These are phyloP conservation scores for Caenorhabditis latens DNA, from an alignment of 1,140 invertebrate species.

Conservation along the genomic window DNA sequence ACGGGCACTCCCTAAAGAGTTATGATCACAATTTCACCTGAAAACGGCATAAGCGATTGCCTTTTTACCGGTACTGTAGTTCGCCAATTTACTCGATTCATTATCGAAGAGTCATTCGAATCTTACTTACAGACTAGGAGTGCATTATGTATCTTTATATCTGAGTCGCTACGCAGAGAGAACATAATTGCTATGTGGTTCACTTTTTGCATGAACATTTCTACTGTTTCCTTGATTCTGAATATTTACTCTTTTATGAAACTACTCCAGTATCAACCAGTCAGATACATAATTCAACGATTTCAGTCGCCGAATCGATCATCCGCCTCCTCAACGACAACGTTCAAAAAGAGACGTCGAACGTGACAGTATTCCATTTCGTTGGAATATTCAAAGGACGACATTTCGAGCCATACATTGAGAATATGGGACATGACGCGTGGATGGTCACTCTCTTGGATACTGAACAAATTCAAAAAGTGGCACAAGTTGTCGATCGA, in stretches of 20 bases:
- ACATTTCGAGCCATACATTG: constrained; percentile 64
- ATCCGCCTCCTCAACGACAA: constrained; percentile 59
- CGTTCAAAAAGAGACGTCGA: constrained; percentile 27
- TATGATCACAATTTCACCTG: too few relatives aligned
- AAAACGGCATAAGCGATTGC: too few relatives aligned
- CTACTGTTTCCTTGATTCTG: constrained; percentile 40
- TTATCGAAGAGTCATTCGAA: too few relatives aligned
- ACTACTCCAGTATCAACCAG: neutral
- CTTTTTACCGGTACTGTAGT: too few relatives aligned
- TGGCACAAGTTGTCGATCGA: constrained; percentile 61
- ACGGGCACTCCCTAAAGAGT: too few relatives aligned
- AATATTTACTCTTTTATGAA: neutral
- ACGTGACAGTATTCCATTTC: constrained; percentile 66
- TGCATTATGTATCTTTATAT: too few relatives aligned
- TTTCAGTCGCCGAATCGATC: constrained; percentile 63
- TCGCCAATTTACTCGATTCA: too few relatives aligned
- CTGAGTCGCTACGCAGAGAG: too few relatives aligned
- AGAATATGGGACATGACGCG: constrained; percentile 66
- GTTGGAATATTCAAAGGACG: constrained; percentile 63
- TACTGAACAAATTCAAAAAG: constrained; percentile 58
- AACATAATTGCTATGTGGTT: too few relatives aligned
- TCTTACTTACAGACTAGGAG: too few relatives aligned
- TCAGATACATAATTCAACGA: neutral
- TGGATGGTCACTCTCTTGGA: constrained; percentile 64
- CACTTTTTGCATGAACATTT: neutral